Evolutionary conservation across 2,888 invertebrate species (phyloP), one percentile per base, ranked within the genome.

Genomic region (Mimas tiliae): DNA sequence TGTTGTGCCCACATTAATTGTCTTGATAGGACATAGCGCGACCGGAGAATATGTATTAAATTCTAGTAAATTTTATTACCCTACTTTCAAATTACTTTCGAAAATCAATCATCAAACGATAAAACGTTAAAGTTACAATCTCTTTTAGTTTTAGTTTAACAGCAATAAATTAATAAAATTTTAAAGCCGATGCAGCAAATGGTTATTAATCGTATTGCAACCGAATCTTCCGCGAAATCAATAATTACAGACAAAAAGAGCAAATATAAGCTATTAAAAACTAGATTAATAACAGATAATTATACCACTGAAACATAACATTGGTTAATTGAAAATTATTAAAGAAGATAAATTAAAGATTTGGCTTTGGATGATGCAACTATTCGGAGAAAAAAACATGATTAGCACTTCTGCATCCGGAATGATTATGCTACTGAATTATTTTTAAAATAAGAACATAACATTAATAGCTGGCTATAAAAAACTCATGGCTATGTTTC

Each of bases 301-400:
- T 58, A 58, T 12, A 19, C 14, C 11, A 27, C 27, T 34, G 16
- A 38, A 34, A 51, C 51, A 34, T 33, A 27, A 51, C 64, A 64
- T 51, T 51, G 38, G 50, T 19, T 51, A 51, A 51, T 64, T 64
- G 51, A 64, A 58, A 58, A 58, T 38, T 58, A 58, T 58, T 58
- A 42, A 38, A 0, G 12, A 19, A 9, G 38, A 42, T 38, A 58
- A 19, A 38, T 34, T 53, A 53, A 50, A 38, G 58, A 19, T 21
- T 58, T 42, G n/a, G 42, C 42, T 42, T 19, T 58, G 11, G 38
- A 58, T 42, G 38, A 58, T 19, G n/a, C 6, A 19, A 58, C 16
- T 42, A 19, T 58, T 2, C 12, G 4, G 7, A 12, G 11, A 16
- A 58, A 58, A 38, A 58, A 58, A 58, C 58, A 58, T 58, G 12